Conservation (phyloP, 2,797 vertebrate genomes). For the Pogonophryne albipinna region DNA sequence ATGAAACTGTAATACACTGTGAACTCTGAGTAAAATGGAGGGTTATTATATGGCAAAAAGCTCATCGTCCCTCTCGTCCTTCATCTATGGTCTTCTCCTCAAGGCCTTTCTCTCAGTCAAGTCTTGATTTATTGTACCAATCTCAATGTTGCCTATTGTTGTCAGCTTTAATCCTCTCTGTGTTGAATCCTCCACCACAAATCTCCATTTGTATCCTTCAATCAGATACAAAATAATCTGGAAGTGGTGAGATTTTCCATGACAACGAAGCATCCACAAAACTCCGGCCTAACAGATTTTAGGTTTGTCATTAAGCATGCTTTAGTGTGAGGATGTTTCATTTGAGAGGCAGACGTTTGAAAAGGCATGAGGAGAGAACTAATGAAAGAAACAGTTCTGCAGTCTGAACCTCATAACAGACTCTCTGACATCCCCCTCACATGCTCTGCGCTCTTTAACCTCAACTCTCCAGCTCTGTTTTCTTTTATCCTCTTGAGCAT, state of each 20-base stretch:
- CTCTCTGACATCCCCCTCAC: slow-evolving; percentile 10
- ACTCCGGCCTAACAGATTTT: slow-evolving; percentile 22
- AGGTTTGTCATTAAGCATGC: slow-evolving; percentile 22
- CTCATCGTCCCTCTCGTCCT: slow-evolving; percentile 8
- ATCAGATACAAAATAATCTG: slow-evolving; percentile 19
- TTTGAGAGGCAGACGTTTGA: slow-evolving; percentile 7
- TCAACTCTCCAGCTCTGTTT: slow-evolving; percentile 34
- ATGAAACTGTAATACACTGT: slow-evolving; percentile 8
- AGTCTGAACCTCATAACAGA: slow-evolving; percentile 10
- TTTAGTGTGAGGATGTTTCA: slow-evolving; percentile 35
- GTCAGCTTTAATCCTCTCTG: slow-evolving; percentile 21
- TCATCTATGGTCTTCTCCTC: background rate
- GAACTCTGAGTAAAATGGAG: background rate
- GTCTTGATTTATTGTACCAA: slow-evolving; percentile 3
- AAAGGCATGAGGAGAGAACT: background rate
- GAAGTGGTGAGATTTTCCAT: slow-evolving; percentile 21
- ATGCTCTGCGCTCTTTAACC: slow-evolving; percentile 37
- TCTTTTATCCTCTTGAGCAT: slow-evolving; percentile 10
- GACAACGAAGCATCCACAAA: slow-evolving; percentile 6
- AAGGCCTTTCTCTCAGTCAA: background rate
- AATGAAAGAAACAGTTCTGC: slow-evolving; percentile 20
- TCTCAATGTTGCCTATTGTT: slow-evolving; percentile 1
- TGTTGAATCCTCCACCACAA: slow-evolving; percentile 5
- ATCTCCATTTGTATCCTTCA: slow-evolving; percentile 18
- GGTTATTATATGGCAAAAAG: background rate